These are phyloP conservation scores for Zalophus californianus DNA, from an alignment of 2,797 vertebrate genomes.

Conservation along the genomic window DNA sequence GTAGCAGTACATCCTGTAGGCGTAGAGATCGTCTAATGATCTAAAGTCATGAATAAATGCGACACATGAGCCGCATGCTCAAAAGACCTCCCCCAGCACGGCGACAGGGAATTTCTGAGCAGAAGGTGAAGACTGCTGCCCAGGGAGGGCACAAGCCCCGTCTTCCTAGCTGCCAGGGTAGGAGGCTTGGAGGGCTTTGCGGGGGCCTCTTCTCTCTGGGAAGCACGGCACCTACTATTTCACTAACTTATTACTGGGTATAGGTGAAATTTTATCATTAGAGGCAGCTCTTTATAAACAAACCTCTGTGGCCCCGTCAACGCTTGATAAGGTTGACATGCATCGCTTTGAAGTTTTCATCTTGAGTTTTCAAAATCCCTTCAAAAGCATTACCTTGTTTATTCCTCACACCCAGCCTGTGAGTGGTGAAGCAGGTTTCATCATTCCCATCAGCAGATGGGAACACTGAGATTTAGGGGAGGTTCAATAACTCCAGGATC, in stretches of 20 bases:
- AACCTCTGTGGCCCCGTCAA: background rate
- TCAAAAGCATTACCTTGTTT: background rate
- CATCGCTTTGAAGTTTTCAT: background rate
- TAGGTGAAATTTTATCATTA: background rate
- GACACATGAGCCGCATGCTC: accelerated
- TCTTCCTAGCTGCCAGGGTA: background rate
- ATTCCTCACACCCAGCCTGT: background rate
- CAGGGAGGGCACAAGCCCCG: accelerated
- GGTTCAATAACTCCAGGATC: background rate
- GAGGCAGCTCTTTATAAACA: background rate
- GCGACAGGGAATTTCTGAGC: background rate
- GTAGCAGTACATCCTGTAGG: background rate
- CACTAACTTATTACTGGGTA: background rate
- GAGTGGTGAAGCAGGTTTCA: background rate
- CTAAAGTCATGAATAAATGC: background rate
- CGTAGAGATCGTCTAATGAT: background rate
- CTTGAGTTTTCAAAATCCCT: background rate
- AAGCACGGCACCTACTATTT: background rate
- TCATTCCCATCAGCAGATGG: background rate
- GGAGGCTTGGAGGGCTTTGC: background rate
- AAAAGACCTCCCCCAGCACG: background rate
- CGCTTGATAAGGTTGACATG: background rate
- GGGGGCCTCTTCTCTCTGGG: background rate
- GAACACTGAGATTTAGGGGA: background rate
- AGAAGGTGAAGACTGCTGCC: background rate